Percentiles rank a stretch among this genome's conserved stretches.
Conservation (phyloP, 2,888 invertebrate species). For the Adelognathus sp. region DNA sequence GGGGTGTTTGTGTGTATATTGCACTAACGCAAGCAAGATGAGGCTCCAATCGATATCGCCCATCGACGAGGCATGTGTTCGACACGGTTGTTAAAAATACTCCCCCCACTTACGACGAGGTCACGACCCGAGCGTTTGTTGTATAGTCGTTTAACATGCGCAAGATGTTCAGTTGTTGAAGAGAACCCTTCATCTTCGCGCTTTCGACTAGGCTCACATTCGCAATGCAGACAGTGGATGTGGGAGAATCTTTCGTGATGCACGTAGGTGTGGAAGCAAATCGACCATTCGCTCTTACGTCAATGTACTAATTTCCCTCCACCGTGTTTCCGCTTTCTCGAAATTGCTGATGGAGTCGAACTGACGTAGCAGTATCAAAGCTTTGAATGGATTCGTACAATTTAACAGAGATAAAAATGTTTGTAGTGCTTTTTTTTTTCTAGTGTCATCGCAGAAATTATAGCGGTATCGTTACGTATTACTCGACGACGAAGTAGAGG, state of each 20-base stretch:
- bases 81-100: conserved; percentile 54
- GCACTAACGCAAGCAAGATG: conserved; percentile 3
- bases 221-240: conserved; percentile 1
- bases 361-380: too few species aligned
- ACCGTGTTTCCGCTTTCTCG: background rate
- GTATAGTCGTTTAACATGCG: conserved; percentile 41
- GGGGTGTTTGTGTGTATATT: background rate
- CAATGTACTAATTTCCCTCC: conserved; percentile 1
- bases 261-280: conserved; percentile 11
- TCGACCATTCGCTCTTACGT: conserved; percentile 20
- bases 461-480: too few species aligned
- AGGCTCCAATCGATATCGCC: conserved; percentile 62
- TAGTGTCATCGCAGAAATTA: too few species aligned
- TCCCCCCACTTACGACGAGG: background rate
- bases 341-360: background rate
- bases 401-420: too few species aligned
- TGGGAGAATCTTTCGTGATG: conserved; percentile 44
- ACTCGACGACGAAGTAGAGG: too few species aligned
- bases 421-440: too few species aligned
- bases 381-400: too few species aligned
- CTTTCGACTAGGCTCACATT: conserved; percentile 3
- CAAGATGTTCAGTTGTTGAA: conserved; percentile 24
- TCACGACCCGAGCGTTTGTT: conserved; percentile 40
- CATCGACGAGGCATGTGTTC: conserved; percentile 57
- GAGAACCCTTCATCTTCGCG: conserved; percentile 26